These are phyloP conservation scores for Agapornis roseicollis DNA, from an alignment of 2,113 vertebrate species.

Conservation along the genomic window DNA sequence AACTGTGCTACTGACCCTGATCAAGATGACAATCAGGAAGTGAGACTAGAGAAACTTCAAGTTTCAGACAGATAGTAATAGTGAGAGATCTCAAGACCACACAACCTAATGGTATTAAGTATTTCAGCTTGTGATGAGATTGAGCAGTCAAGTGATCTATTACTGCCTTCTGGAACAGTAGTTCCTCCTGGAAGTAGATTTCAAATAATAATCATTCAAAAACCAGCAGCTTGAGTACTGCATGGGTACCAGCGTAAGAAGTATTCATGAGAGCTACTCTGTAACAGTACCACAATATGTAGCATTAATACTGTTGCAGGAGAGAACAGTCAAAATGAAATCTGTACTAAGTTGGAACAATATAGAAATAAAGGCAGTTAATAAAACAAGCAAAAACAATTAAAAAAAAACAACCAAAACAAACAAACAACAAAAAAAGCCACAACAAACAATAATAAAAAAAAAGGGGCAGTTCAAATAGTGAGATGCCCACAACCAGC, in stretches of 20 bases:
- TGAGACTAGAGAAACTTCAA: neutral
- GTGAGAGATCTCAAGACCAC: neutral
- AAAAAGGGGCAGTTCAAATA: neutral
- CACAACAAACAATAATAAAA: neutral
- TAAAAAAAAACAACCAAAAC: neutral
- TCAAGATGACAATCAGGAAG: neutral
- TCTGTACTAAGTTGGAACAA: neutral
- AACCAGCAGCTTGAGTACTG: neutral
- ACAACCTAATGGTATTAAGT: neutral
- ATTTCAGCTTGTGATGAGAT: neutral
- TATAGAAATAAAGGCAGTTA: neutral
- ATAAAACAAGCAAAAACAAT: neutral
- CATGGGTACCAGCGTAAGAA: neutral
- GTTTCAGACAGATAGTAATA: neutral
- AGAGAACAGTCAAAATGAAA: neutral
- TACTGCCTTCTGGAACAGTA: neutral
- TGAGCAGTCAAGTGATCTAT: neutral
- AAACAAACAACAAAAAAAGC: neutral
- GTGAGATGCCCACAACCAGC: neutral
- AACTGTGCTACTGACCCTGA: neutral
- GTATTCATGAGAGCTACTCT: neutral
- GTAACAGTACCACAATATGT: neutral
- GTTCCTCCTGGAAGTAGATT: neutral
- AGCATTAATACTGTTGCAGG: neutral
- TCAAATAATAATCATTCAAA: neutral